Base-by-base conservation (phyloP, 2,113 vertebrate genomes). In the Lasiurus cinereus region DNA sequence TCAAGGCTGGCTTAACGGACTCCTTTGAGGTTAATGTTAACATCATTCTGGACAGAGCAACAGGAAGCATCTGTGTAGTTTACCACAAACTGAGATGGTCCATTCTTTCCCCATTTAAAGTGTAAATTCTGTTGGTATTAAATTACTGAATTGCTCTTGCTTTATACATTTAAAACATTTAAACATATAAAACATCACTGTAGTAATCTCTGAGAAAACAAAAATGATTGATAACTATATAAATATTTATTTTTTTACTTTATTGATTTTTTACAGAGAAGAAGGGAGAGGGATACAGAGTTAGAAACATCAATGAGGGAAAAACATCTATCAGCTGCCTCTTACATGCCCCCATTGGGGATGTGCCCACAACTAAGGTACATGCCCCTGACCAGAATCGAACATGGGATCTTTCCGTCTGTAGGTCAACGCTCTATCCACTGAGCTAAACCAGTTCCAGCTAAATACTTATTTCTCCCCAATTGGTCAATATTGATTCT, bases 31-130 rank as follows among this genome's bases (percentile, higher is more conserved):
- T 83, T 91, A 76, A 94, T 95, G 88, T 94, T 64, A 88, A 94
- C 95, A 96, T 64, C 27, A 2, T 33, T 73, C 77, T 88, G 77
- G 93, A 92, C 8, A 70, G 69, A 80, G 88, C 78, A 91, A 95
- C 95, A 97, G 97, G 96, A 97, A 97, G 95, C 96, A 96, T 95
- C 88, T 96, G 96, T 52, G 43, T 24, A 73, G 52, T 84, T 90
- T 50, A 90, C 94, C 90, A 74, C 94, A 97, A 91, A 92, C n/a
- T 43, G 39, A 85, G 70, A 43, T 19, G 69, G 52, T 66, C 82
- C 69, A 50, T 79, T 79, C 52, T 67, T 88, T 69, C 72, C 36
- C 52, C 39, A 93, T 79, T 8, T 46, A 62, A 88, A 94, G 31
- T 67, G 36, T 46, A 83, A 85, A 77, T 94, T 92, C 77, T 94